These are phyloP conservation scores for Brachionus asplanchnoidis DNA, from an alignment of 1,140 invertebrate genomes.

Conservation along the genomic window DNA sequence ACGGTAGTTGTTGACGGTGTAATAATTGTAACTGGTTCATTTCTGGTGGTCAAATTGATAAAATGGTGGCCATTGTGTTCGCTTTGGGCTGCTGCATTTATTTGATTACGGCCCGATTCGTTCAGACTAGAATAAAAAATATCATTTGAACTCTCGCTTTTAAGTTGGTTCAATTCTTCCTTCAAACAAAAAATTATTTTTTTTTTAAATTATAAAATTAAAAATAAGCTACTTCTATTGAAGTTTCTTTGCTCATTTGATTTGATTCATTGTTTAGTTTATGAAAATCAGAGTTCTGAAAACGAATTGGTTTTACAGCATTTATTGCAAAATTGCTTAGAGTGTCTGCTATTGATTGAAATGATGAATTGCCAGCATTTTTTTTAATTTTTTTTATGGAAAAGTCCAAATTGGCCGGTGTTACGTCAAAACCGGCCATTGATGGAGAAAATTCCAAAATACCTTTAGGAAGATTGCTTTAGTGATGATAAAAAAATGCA, in stretches of 20 bases:
- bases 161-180: conserved; percentile 11
- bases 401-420: conserved; percentile 35
- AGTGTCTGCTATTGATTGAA: conserved; percentile 21
- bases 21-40: not conserved
- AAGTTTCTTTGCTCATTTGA: conserved; percentile 26
- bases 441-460: conserved; percentile 33
- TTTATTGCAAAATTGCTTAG: conserved; percentile 18
- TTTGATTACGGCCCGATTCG: not conserved
- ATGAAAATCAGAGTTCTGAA: conserved; percentile 17
- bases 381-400: not conserved
- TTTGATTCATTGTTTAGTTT: conserved; percentile 1
- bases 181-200: not conserved
- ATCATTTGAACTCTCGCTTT: conserved; percentile 2
- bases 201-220: not conserved
- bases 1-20: not conserved
- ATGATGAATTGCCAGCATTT: conserved; percentile 11
- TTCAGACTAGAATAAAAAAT: not conserved
- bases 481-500: not conserved
- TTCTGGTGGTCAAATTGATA: not conserved
- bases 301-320: conserved; percentile 4
- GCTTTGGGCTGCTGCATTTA: not conserved
- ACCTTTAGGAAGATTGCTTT: not conserved
- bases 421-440: conserved; percentile 38
- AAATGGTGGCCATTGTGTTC: not conserved
- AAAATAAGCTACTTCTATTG: not conserved